These are phyloP conservation scores for Bombus huntii DNA, from an alignment of 1,140 invertebrate species.

Conservation along the genomic window DNA sequence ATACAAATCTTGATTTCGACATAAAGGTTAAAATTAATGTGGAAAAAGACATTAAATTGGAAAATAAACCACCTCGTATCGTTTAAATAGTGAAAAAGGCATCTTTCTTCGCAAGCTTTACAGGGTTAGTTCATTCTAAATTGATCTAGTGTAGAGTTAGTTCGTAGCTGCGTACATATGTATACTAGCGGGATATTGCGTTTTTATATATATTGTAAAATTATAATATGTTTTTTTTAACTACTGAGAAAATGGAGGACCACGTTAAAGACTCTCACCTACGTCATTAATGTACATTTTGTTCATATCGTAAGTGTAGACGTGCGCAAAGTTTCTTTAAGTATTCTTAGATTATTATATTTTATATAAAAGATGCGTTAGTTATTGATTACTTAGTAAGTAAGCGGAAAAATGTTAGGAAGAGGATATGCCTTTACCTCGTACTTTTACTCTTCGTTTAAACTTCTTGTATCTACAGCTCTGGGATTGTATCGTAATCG, in stretches of 20 bases:
- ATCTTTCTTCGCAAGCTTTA: not conserved
- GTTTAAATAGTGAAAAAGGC: slow-evolving; percentile 1
- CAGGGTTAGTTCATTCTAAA: slow-evolving; percentile 20
- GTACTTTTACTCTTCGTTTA: not conserved
- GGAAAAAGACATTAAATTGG: not conserved
- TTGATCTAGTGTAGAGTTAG: not conserved
- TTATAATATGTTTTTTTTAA: not conserved
- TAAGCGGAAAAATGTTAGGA: not conserved
- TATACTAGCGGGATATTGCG: not conserved
- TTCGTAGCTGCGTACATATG: not conserved
- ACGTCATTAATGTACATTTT: too few species aligned
- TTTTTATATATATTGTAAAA: not conserved
- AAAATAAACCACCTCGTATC: not conserved
- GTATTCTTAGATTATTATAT: too few species aligned
- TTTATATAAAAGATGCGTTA: too few species aligned
- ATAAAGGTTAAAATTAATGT: not conserved
- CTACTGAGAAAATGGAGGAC: too few species aligned
- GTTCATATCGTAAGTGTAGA: too few species aligned
- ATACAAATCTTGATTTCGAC: slow-evolving; percentile 26
- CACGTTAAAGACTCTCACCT: too few species aligned
- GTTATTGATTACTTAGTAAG: not conserved
- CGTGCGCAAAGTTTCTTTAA: too few species aligned
- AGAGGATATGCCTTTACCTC: slow-evolving; percentile 12
- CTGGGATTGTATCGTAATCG: not conserved
- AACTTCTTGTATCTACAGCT: not conserved